These are phyloP conservation scores for Oryzias celebensis DNA, from an alignment of 2,113 vertebrate genomes.

Conservation along the genomic window DNA sequence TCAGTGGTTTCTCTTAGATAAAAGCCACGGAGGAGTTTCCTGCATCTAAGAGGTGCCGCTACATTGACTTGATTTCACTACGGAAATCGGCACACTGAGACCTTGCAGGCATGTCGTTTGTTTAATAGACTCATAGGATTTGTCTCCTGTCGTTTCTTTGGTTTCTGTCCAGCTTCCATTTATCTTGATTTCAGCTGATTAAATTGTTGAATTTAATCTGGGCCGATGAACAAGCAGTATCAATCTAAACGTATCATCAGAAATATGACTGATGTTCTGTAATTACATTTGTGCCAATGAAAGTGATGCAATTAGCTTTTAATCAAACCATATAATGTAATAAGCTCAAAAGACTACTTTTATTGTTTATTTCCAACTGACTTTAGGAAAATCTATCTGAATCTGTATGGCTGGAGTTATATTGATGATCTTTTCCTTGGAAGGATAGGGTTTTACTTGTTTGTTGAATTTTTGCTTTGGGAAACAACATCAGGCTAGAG, in stretches of 20 bases:
- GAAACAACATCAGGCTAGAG: too few species aligned
- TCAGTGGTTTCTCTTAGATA: conserved; percentile 9
- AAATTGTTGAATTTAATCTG: conserved; percentile 38
- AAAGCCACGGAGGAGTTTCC: conserved; percentile 6
- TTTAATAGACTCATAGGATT: background rate
- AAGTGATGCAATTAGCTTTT: conserved; percentile 53
- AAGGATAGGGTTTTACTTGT: background rate
- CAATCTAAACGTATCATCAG: conserved; percentile 26
- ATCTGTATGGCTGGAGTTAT: background rate
- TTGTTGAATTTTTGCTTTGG: too few species aligned
- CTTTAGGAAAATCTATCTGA: conserved; percentile 1
- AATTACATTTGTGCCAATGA: conserved; percentile 43
- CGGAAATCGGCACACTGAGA: background rate
- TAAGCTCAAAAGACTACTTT: conserved; percentile 25
- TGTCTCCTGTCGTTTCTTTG: background rate
- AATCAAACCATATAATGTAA: conserved; percentile 37
- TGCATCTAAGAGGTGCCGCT: background rate
- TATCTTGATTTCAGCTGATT: conserved; percentile 36
- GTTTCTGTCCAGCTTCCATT: conserved; percentile 13
- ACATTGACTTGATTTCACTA: conserved; percentile 1
- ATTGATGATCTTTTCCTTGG: background rate
- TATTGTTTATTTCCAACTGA: conserved; percentile 24
- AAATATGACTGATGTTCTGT: conserved; percentile 32
- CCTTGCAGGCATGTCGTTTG: background rate
- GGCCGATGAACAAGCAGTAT: conserved; percentile 30